Evolutionary conservation across 2,113 vertebrate genomes (phyloP), one percentile per base, ranked within the genome.

Genomic region (Peromyscus maniculatus): DNA sequence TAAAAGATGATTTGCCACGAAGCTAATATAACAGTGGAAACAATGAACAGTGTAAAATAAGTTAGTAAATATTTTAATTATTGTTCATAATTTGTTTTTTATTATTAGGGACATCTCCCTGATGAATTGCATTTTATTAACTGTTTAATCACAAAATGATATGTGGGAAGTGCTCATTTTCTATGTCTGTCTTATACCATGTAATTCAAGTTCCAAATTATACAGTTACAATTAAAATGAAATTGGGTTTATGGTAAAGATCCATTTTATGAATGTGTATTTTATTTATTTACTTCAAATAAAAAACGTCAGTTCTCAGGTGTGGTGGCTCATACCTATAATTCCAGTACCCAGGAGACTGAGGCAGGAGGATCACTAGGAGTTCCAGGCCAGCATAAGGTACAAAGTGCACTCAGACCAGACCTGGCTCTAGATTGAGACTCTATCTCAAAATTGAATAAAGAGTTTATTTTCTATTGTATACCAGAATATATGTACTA

Each of bases 271-370:
- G 74, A 36, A 39, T 90, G 21, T 74, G 43, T 83, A 78, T 84
- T 74, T 96, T 24, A n/a, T 75, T 22, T 97, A 6, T 91, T 71
- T 83, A 92, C 9, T 89, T 91, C 67, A 95, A 91, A 82, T 77
- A 7, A 89, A 77, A 95, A 19, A 57, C 4, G n/a, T 69, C 0
- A 82, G 31, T n/a, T 89, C 89, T 24, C 10, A 67, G 46, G 21
- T 16, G 21, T 57, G 66, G 49, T 57, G 49, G 7, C 22, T 69
- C 66, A 87, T 67, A 67, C 17, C 17, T 67, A 2, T 87, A 67
- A 67, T 71, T 67, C 46, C 5, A 71, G 33, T 52, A 52, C 66
- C 71, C 86, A 87, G 33, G 33, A 69, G 43, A 31, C 28, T 88
- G 22, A 88, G 49, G 7, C 13, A 88, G 87, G 33, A n/a, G 67